Evolutionary conservation across 2,888 invertebrate species (phyloP), one percentile per base, ranked within the genome.

Genomic region (Hirtodrosophila alboralis): DNA sequence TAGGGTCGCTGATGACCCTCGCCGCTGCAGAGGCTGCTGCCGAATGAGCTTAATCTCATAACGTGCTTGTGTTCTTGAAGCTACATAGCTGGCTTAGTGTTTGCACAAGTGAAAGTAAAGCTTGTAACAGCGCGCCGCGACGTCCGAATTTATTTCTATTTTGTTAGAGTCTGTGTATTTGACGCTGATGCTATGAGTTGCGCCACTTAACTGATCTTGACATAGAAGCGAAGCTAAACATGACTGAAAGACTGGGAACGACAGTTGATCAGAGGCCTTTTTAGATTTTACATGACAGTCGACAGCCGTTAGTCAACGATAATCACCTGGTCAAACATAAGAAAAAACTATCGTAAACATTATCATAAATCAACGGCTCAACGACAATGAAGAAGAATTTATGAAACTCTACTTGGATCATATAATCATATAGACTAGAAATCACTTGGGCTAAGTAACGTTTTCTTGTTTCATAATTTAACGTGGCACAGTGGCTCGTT

Each of bases 81-180:
- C 44, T 26, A 23, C 23, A 23, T 23, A 33, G 37, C 34, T 49
- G 49, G 41, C 47, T 62, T 6, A 27, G 37, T 85, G 68, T 83
- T 83, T 83, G 72, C 69, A 85, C 83, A 83, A 83, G 83, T 83
- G 83, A 83, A 83, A 83, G 83, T 84, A 70, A 61, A 59, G 66
- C 69, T 69, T 69, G 65, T 76, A 73, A 84, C 73, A 40, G 51
- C 56, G n/a, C n/a, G n/a, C n/a, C n/a, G n/a, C n/a, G n/a, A n/a
- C n/a, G 57, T 45, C 6, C 10, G n/a, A 4, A 21, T n/a, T 10
- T 10, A 14, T 23, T 18, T 43, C 41, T 74, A 36, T 41, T 36
- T 23, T 26, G 1, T 18, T 13, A 48, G 13, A 41, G 12, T 27
- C 41, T 37, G 18, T 48, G 21, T 41, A 37, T 75, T 52, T 47